Evolutionary conservation across 2,797 vertebrate species (phyloP), one percentile per base, ranked within the genome.

Genomic region (Harpagifer antarcticus): DNA sequence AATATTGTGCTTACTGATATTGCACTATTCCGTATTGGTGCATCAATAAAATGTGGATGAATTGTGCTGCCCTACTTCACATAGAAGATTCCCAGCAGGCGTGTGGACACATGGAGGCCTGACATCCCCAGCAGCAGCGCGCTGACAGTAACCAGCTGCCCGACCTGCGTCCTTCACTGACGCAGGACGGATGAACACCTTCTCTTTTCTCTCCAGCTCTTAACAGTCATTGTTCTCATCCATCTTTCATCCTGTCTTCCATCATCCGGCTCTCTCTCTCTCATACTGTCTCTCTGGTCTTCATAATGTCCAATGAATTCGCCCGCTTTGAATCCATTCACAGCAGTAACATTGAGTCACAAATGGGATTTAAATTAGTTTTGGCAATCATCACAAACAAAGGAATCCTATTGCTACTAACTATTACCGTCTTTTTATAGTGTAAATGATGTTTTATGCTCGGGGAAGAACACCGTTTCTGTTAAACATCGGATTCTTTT

Each of bases 111-210:
- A 44, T 44, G 48, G 48, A 49, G 48, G 48, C n/a, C 17, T 49
- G n/a, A 19, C 10, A n/a, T 49, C 48, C n/a, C n/a, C 48, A 11
- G 48, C 48, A 73, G 45, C 52, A n/a, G 27, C 1, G 13, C 69
- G 14, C 58, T 68, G 79, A 89, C 55, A 15, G 40, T 65, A 74
- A 72, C 56, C 83, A 87, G 85, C 71, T 31, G 45, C 50, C 70
- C 50, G 3, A 74, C 27, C 85, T 72, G 45, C 52, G 61, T 63
- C 73, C n/a, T 76, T 55, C 15, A 40, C 47, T 40, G 20, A 44
- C 19, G 3, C 44, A 68, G 40, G 42, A 74, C 47, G 63, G 70
- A 83, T 82, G 72, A 86, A 56, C 65, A 54, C 44, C 57, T 73
- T 59, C 54, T 77, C 20, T 66, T 42, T 48, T 37, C 60, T 20